A percentile compares a stretch with the other conserved stretches of the same genome.
Conservation (phyloP, 2,113 vertebrate species). For the Oreotrochilus melanogaster region DNA sequence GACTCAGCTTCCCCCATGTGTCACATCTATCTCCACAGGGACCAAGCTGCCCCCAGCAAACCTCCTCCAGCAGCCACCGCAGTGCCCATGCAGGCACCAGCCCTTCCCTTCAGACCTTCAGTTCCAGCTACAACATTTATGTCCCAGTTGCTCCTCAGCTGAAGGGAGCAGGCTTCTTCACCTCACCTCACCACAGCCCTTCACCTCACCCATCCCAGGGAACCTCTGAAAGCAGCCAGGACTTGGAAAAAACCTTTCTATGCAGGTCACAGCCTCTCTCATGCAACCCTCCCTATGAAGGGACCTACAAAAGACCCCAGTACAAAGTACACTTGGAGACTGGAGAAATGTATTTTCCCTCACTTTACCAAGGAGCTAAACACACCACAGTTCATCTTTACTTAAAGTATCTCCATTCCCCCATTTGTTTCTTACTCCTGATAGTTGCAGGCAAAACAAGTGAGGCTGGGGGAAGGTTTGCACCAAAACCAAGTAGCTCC, state of each 20-base stretch:
- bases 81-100: background rate
- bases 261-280: background rate
- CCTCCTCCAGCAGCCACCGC: background rate
- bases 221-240: background rate
- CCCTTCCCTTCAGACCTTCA: background rate
- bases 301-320: fast-evolving
- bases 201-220: background rate
- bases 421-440: background rate
- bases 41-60: fast-evolving
- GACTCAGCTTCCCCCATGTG: fast-evolving
- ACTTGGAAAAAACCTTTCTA: background rate
- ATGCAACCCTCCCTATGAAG: fast-evolving
- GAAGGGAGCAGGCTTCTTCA: background rate
- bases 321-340: background rate
- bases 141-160: background rate
- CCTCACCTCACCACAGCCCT: background rate
- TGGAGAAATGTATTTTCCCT: slow-evolving; percentile 34
- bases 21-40: background rate
- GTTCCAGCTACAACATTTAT: slow-evolving; percentile 20
- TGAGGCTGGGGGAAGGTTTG: background rate
- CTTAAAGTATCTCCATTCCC: background rate
- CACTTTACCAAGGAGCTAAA: background rate
- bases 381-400: background rate
- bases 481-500: background rate
- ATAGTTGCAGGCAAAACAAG: background rate